These are phyloP conservation scores for Acanthurus lineatus DNA, from an alignment of 2,797 vertebrate species.

Conservation along the genomic window DNA sequence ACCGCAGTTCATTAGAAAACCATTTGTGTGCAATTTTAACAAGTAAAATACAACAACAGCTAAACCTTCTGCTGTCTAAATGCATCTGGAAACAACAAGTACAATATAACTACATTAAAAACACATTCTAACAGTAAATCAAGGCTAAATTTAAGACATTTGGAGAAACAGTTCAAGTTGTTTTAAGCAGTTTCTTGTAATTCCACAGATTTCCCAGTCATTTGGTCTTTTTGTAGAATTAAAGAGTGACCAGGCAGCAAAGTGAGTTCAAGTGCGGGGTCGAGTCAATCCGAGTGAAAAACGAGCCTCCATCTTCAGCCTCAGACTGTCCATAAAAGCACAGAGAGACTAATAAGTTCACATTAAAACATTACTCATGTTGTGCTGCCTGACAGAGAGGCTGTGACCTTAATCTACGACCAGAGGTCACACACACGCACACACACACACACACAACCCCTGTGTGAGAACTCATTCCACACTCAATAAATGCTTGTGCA, in stretches of 20 bases:
- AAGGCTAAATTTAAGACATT: neutral
- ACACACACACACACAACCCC: slow-evolving; percentile 25
- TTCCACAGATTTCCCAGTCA: neutral
- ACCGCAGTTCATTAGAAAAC: neutral
- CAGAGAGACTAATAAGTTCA: slow-evolving; percentile 54
- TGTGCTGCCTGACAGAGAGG: slow-evolving; percentile 60
- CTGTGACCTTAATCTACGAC: slow-evolving; percentile 70
- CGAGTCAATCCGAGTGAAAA: slow-evolving; percentile 46
- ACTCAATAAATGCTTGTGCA: slow-evolving; percentile 69
- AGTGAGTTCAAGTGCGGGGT: slow-evolving; percentile 36
- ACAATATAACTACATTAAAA: neutral
- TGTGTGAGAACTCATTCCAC: slow-evolving; percentile 64
- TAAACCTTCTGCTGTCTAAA: neutral
- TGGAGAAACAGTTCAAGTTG: neutral
- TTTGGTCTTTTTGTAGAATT: slow-evolving; percentile 13
- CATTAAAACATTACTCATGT: slow-evolving; percentile 78
- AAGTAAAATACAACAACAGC: neutral
- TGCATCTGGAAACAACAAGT: neutral
- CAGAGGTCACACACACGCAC: slow-evolving; percentile 68
- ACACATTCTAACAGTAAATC: neutral
- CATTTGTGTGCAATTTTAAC: neutral
- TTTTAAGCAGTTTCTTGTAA: neutral
- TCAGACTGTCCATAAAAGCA: slow-evolving; percentile 53
- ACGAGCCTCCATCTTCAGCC: slow-evolving; percentile 49
- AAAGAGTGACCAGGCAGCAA: slow-evolving; percentile 30